Percentiles rank a stretch among this genome's conserved stretches.
These are phyloP conservation scores for Ostrea denselamellosa DNA, from an alignment of 1,140 invertebrate species.

Conservation along the genomic window DNA sequence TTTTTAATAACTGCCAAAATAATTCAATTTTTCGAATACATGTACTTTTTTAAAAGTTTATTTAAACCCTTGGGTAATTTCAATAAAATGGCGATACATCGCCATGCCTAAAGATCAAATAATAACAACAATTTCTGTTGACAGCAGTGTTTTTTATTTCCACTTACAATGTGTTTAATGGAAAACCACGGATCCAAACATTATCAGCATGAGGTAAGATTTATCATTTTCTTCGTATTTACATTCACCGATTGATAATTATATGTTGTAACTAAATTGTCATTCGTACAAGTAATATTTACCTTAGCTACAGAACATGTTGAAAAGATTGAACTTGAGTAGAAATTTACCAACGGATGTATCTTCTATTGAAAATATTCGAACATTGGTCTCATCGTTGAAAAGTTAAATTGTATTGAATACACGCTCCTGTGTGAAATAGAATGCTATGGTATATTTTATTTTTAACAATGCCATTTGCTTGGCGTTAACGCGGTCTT, in stretches of 20 bases:
- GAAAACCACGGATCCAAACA: not conserved
- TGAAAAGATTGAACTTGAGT: constrained; percentile 17
- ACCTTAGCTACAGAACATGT: not conserved
- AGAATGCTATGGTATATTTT: not conserved
- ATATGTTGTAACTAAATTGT: not conserved
- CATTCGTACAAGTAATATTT: not conserved
- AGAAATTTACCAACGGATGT: constrained; percentile 8
- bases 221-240: not conserved
- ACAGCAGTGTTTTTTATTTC: no score
- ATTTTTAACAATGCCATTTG: not conserved
- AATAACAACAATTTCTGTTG: no score
- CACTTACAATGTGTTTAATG: not conserved
- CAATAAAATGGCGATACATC: no score
- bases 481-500: not conserved
- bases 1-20: no score
- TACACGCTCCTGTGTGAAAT: not conserved
- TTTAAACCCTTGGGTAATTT: no score
- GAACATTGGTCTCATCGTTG: not conserved
- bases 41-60: no score
- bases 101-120: no score
- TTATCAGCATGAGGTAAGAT: not conserved
- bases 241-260: not conserved
- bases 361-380: constrained; percentile 19
- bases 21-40: no score
- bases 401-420: constrained; percentile 10